Evolutionary conservation across 2,113 vertebrate genomes (phyloP).

Genomic region (Chloropsis cyanopogon): DNA sequence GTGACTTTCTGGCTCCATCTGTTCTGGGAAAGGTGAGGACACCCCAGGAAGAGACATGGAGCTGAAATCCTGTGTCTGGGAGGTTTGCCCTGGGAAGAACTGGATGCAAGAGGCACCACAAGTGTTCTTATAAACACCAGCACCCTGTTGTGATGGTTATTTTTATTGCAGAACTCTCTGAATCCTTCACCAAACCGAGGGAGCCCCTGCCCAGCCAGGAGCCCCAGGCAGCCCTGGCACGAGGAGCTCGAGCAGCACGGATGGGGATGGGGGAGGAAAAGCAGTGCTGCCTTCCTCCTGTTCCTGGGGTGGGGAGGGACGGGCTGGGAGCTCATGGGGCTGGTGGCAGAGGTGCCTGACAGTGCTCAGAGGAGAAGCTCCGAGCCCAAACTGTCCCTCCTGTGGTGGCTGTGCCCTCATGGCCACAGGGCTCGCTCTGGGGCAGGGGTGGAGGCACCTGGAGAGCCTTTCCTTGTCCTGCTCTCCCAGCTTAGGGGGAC

Average conservation of each 20-base stretch:
- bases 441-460: not conserved
- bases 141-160: rapidly evolving
- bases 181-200: not conserved
- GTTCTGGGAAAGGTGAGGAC: not conserved
- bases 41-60: not conserved
- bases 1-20: not conserved
- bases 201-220: not conserved
- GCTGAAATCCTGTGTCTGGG: not conserved
- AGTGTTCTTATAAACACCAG: not conserved
- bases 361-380: not conserved
- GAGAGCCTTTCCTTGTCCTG: rapidly evolving
- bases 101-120: rapidly evolving
- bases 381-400: not conserved
- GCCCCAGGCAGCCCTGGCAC: not conserved
- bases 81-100: not conserved
- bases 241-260: not conserved
- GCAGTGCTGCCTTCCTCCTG: rapidly evolving
- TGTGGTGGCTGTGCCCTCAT: not conserved
- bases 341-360: not conserved
- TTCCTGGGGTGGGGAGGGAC: not conserved
- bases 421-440: not conserved
- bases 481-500: not conserved
- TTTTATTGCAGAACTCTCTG: not conserved
- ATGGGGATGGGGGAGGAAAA: not conserved
- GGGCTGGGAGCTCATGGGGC: not conserved